Conservation (phyloP, 2,797 vertebrate species). For the Delichon dasypus region DNA sequence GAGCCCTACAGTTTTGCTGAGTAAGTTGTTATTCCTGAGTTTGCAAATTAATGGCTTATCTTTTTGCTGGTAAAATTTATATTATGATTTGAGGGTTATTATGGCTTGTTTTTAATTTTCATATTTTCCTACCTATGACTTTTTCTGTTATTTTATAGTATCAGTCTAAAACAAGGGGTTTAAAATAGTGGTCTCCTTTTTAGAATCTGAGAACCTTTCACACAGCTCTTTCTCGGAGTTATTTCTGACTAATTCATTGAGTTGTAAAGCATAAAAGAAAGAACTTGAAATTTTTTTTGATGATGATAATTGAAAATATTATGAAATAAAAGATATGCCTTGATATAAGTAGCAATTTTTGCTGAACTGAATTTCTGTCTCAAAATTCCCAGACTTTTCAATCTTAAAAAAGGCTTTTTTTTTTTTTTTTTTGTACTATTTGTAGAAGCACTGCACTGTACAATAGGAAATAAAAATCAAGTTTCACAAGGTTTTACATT, state of each 20-base stretch:
- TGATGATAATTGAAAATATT: not conserved
- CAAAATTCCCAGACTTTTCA: not conserved
- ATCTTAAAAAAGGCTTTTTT: not conserved
- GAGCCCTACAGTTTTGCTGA: not conserved
- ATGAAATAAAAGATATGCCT: not conserved
- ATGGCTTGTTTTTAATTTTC: not conserved
- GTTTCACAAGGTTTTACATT: not conserved
- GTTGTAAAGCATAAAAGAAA: not conserved
- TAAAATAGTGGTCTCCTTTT: not conserved
- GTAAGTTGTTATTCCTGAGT: not conserved
- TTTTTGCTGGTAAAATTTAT: not conserved
- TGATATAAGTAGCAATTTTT: not conserved
- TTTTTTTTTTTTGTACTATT: not conserved
- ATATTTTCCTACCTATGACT: not conserved
- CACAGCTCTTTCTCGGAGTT: not conserved
- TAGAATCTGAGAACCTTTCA: not conserved
- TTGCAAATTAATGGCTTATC: not conserved
- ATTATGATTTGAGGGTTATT: not conserved
- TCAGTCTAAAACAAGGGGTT: not conserved
- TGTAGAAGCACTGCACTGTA: not conserved
- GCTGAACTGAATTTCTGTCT: not conserved
- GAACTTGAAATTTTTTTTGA: not conserved
- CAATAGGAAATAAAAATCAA: not conserved
- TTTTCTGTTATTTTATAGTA: not conserved
- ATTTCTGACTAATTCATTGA: not conserved